Conservation (phyloP, 1,140 invertebrate species). For the Aleiodes sp. region DNA sequence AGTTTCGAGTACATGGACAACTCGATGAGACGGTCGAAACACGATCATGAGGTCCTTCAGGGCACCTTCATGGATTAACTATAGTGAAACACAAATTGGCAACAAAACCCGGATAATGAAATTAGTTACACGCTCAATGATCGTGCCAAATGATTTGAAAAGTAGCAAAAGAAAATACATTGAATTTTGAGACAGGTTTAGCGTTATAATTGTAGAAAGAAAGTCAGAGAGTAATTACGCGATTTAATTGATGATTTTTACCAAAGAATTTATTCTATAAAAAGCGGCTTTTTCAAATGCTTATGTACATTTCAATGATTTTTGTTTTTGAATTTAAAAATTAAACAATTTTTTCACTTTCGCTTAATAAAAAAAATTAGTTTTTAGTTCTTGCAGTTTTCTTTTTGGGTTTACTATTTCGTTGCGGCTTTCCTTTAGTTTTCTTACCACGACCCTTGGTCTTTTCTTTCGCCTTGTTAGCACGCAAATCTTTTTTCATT, state of each 20-base stretch:
- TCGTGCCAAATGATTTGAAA: conserved; percentile 15
- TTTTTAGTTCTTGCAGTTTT: conserved; percentile 41
- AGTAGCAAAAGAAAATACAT: conserved; percentile 24
- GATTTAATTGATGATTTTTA: background rate
- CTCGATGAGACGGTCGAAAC: too few relatives aligned
- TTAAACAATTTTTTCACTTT: too few relatives aligned
- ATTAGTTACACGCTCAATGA: too few relatives aligned
- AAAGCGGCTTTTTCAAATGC: too few relatives aligned
- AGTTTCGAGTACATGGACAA: too few relatives aligned
- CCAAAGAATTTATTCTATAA: background rate
- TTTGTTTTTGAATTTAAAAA: too few relatives aligned
- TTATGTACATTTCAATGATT: too few relatives aligned
- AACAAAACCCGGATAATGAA: conserved; percentile 34
- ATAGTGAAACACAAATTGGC: conserved; percentile 27
- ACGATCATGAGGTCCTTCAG: too few relatives aligned
- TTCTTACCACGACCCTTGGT: conserved; percentile 63
- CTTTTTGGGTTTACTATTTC: conserved; percentile 37
- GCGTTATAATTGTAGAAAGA: conserved; percentile 22
- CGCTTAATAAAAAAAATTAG: background rate
- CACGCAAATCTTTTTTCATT: conserved; percentile 93
- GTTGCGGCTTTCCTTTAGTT: conserved; percentile 36
- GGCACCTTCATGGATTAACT: conserved; percentile 1
- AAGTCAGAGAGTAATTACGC: conserved; percentile 6
- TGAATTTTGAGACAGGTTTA: conserved; percentile 32
- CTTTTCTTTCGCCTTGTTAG: conserved; percentile 73